Evolutionary conservation across 1,140 invertebrate species (phyloP).

Genomic region (Tyrophagus putrescentiae): DNA sequence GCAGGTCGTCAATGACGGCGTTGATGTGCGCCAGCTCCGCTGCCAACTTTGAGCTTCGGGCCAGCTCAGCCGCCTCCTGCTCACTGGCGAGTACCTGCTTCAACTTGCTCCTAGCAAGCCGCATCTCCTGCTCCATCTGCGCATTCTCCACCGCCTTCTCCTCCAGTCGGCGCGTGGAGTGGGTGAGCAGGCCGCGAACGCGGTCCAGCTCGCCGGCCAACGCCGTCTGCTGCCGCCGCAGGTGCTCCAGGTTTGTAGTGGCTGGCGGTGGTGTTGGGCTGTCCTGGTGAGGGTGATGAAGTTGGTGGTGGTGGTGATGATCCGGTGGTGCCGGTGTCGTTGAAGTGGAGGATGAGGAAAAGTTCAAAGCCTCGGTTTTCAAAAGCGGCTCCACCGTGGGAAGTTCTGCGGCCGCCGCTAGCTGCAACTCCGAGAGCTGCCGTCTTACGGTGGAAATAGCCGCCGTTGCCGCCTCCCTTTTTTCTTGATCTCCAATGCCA

Average conservation of each 20-base stretch:
- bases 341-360: too few species aligned
- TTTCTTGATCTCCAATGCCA: too few species aligned
- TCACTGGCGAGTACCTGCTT: conserved; percentile 43
- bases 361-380: too few species aligned
- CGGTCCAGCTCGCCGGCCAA: conserved; percentile 65
- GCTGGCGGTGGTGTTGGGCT: too few species aligned
- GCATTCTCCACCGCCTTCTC: conserved; percentile 76
- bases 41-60: conserved; percentile 39
- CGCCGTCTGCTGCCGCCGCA: conserved; percentile 51
- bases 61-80: conserved; percentile 23
- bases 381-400: too few species aligned
- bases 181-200: conserved; percentile 63
- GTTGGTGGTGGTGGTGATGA: too few species aligned
- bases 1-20: conserved; percentile 62
- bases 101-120: conserved; percentile 64
- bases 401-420: too few species aligned
- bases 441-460: too few species aligned
- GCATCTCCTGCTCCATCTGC: conserved; percentile 65
- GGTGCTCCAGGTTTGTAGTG: conserved; percentile 49
- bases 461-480: too few species aligned
- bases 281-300: too few species aligned
- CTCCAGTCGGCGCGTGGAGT: conserved; percentile 80
- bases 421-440: too few species aligned
- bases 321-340: too few species aligned
- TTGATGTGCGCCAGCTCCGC: conserved; percentile 65